phyloP scores from a whole-genome alignment of 1,140 invertebrate genomes.

The Drosophila pachea region DNA sequence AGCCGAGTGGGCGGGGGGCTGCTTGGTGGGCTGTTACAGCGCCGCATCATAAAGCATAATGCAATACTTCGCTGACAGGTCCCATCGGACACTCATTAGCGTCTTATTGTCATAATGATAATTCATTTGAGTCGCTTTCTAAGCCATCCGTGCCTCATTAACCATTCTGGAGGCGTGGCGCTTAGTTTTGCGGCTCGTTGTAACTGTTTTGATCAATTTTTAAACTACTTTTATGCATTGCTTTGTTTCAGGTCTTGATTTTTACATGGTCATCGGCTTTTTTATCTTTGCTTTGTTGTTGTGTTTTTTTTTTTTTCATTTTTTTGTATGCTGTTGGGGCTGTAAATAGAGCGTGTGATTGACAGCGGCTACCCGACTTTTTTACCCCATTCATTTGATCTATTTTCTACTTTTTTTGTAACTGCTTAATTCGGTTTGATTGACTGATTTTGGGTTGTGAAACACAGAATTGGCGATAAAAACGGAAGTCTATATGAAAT shows the following conservation, averaged over 20 bases:
- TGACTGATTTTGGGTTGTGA: slow-evolving; percentile 50
- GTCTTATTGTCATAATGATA: slow-evolving; percentile 43
- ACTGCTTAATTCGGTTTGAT: slow-evolving; percentile 66
- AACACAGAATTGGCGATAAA: slow-evolving; percentile 41
- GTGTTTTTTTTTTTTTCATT: too few relatives aligned
- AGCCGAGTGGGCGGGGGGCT: background rate
- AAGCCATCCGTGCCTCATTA: slow-evolving; percentile 52
- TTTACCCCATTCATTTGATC: slow-evolving; percentile 13
- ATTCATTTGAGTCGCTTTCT: slow-evolving; percentile 57
- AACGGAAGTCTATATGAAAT: slow-evolving; percentile 34
- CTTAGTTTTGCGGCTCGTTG: slow-evolving; percentile 41
- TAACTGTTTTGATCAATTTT: slow-evolving; percentile 77
- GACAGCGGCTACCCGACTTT: slow-evolving; percentile 41
- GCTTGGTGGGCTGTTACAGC: too few relatives aligned
- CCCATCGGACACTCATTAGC: slow-evolving; percentile 1
- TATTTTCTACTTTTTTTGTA: slow-evolving; percentile 30
- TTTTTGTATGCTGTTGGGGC: slow-evolving; percentile 38
- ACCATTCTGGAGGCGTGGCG: slow-evolving; percentile 47
- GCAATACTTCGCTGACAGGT: background rate
- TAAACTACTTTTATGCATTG: slow-evolving; percentile 37
- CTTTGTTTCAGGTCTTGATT: slow-evolving; percentile 33
- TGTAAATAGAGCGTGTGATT: slow-evolving; percentile 77
- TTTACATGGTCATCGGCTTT: slow-evolving; percentile 55
- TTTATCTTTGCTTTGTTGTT: slow-evolving; percentile 1
- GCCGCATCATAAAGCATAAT: too few relatives aligned